Base-by-base conservation (phyloP, 2,113 vertebrate species). In the Craseonycteris thonglongyai region DNA sequence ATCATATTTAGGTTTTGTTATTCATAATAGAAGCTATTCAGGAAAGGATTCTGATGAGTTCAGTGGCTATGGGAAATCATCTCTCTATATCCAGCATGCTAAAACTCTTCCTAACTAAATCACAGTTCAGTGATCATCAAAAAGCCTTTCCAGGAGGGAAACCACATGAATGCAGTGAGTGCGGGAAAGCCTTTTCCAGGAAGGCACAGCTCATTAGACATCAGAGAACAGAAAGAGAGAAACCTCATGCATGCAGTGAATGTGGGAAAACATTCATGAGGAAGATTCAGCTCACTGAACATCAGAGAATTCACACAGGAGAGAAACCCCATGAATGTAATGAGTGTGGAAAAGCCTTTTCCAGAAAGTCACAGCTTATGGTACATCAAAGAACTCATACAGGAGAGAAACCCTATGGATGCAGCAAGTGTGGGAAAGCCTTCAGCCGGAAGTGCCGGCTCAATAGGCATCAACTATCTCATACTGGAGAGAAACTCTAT, bases 231-330 rank as follows among this genome's bases (percentile, higher is more conserved):
- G 71, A 84, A 35, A 96, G 83, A 95, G 95, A 96, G 42, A 96
- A 81, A 13, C 96, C 84, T 15, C 59, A 86, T 2, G 83, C 86
- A 47, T 94, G 98, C 97, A 58, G 96, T 26, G 56, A 90, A 98
- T 96, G 96, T 47, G 89, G 71, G 7, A 96, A 97, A 71, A 74
- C 90, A 33, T 96, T 96, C 61, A 63, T 76, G 49, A 79, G 72
- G 58, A 87, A 84, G 85, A 81, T 88, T 72, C 59, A 88, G 42
- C 80, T 95, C 66, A 89, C 56, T 30, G 56, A 85, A 40, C 95
- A 95, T 63, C 71, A 78, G 80, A 71, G 74, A 72, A 96, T 49
- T 33, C 94, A 97, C 30, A 96, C 6, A 1, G 95, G 95, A 16
- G 96, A 96, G 85, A 96, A 95, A 21, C 95, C 91, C 7, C 63